Evolutionary conservation across 2,113 vertebrate species (phyloP), one percentile per base, ranked within the genome.

Genomic region (Hiodon tergisus): DNA sequence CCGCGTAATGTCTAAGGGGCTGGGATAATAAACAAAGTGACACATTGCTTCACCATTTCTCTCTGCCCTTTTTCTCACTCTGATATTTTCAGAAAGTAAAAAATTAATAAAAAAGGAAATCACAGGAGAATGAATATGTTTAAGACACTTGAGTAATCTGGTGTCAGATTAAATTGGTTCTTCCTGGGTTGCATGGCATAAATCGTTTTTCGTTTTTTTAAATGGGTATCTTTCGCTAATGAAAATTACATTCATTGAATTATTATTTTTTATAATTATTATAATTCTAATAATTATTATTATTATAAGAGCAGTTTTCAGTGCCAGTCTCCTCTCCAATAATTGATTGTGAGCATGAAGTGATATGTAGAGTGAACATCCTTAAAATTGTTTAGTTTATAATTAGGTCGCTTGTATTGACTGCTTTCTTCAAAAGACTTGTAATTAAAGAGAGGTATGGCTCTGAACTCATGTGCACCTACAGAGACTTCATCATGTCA

Each of bases 321-420:
- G 76, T 80, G 52, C 77, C 78, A 63, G 71, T 73, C 71, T 68
- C 62, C 67, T 75, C 10, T 57, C 61, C 16, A n/a, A 75, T 79
- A 81, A 80, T 81, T 78, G 82, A 80, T 82, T 78, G 78, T 69
- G 67, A 71, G 69, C 17, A 69, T 61, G 77, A 77, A 76, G 62
- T 31, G 72, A 57, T 72, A 67, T 73, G 74, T 77, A 58, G 75
- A 50, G 67, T 53, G n/a, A 58, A 74, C 10, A 9, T 53, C 66
- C 62, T 67, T 67, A 55, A 67, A 74, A 67, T 13, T 14, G 31
- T 10, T 58, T 52, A 54, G 6, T 50, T 58, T 65, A 54, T 74
- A 65, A 74, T 67, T 67, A 67, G 63, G 72, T 46, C 14, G 16
- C 61, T 10, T 17, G 6, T 58, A 31, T 16, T 55, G 13, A 46